These are phyloP conservation scores for Microcebus tavaratra DNA, from an alignment of 2,113 vertebrate species.

Conservation along the genomic window DNA sequence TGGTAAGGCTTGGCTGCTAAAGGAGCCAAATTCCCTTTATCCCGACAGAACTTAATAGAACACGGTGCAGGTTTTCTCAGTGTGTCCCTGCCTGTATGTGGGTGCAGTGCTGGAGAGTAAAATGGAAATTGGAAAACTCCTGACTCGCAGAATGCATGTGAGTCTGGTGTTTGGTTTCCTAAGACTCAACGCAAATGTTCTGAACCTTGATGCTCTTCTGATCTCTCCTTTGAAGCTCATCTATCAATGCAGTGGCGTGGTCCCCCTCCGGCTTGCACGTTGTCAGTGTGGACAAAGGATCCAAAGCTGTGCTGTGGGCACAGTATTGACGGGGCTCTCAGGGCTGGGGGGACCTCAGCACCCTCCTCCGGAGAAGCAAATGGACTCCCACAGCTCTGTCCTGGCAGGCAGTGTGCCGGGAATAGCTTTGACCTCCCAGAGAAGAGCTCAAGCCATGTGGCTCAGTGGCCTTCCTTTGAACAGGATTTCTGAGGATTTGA, in stretches of 20 bases:
- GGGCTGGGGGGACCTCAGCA: not conserved
- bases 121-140: fast-evolving
- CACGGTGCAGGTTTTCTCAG: not conserved
- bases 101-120: not conserved
- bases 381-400: not conserved
- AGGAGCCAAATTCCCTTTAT: not conserved
- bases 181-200: not conserved
- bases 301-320: slow-evolving; percentile 95
- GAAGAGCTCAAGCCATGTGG: slow-evolving; percentile 37
- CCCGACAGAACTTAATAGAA: not conserved
- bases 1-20: no score
- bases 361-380: not conserved
- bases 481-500: not conserved
- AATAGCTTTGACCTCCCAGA: slow-evolving; percentile 50
- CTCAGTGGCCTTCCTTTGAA: not conserved
- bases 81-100: not conserved
- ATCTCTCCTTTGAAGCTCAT: slow-evolving; percentile 86
- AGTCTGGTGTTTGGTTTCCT: not conserved
- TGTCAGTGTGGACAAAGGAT: slow-evolving; percentile 96
- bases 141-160: not conserved
- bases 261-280: slow-evolving; percentile 92
- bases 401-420: not conserved
- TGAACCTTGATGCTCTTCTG: not conserved
- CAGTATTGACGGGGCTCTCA: slow-evolving; percentile 87
- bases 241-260: slow-evolving; percentile 96